Base-by-base conservation (phyloP, 2,797 vertebrate genomes). In the Fistularia commersonii region DNA sequence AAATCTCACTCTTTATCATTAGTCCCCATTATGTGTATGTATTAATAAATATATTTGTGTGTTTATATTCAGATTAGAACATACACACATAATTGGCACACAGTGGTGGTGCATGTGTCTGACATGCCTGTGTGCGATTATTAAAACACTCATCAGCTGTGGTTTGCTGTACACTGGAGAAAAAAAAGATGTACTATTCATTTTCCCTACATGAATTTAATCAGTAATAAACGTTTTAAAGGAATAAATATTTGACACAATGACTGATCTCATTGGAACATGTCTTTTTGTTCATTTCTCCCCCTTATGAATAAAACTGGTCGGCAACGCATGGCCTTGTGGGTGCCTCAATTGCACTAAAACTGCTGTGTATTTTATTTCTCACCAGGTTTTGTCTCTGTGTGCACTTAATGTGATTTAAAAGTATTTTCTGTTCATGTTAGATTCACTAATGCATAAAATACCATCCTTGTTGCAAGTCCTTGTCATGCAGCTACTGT, bases 161-260 rank as follows among this genome's bases (percentile, higher is more conserved):
- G 88, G 86, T 89, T 89, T 86, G 83, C 85, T 88, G 86, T 90
- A 90, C 90, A 91, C 91, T 92, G 90, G 91, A 91, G 84, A 85
- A 84, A 74, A 81, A 83, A 44, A 44, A 86, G 62, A 85, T 88
- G 86, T 90, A 84, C 84, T 79, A 79, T 87, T 85, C 71, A 83
- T 77, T 87, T 84, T 85, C 77, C 88, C 77, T 45, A 79, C 80
- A 86, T 90, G 77, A 89, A 81, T 85, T 82, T 82, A 89, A 89
- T 89, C 86, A 48, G 80, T 87, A 88, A 91, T 89, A 89, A 90
- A 89, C 72, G 48, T 90, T 91, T 91, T 89, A 87, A 89, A 88
- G 82, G 63, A 87, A 88, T 87, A 83, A 86, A 87, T 82, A 84
- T 90, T 88, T 84, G 80, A 87, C 85, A 84, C 74, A 65, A 74